Evolutionary conservation across 2,113 vertebrate species (phyloP), one percentile per base, ranked within the genome.

Genomic region (Myotis yumanensis): DNA sequence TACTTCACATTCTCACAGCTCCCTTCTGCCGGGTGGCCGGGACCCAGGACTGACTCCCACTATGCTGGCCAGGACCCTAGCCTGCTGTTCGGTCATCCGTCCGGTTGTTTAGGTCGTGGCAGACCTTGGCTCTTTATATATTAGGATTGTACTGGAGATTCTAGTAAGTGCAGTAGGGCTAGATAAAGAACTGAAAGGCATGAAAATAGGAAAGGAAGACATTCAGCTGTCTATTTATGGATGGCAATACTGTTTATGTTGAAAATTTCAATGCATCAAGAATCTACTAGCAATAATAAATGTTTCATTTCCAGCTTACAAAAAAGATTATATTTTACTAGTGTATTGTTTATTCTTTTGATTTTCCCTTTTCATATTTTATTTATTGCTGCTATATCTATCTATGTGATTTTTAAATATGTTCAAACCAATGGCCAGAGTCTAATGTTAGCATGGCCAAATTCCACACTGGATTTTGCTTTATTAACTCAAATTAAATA

Each of bases 401-500:
- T 59, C 23, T 59, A 25, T 62, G 59, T 73, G 12, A 86, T 81
- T 64, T 85, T 87, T 52, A 73, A 87, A 86, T 7, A 28, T 72
- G 59, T 76, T 52, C 43, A 72, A 84, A 94, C 18, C 30, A 73
- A 35, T n/a, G n/a, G 4, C 11, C 14, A 17, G 30, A 75, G 16
- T 16, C 32, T 62, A 85, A 81, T 43, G 14, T 72, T 77, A 3
- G 6, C 73, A 86, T 64, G 37, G 25, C 46, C 32, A 46, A 71
- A 40, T 71, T 72, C 25, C 28, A 57, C 4, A 72, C 4, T n/a
- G 28, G 54, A 86, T 79, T 94, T 57, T n/a, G 20, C 25, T 72
- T 66, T 79, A 81, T 91, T 77, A 82, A 66, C 43, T 72, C 35
- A 37, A 43, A 83, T 54, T 85, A 91, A 68, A 77, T 89, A 86